Evolutionary conservation across 2,113 vertebrate species (phyloP), one percentile per base, ranked within the genome.

Genomic region (Ciconia boyciana): DNA sequence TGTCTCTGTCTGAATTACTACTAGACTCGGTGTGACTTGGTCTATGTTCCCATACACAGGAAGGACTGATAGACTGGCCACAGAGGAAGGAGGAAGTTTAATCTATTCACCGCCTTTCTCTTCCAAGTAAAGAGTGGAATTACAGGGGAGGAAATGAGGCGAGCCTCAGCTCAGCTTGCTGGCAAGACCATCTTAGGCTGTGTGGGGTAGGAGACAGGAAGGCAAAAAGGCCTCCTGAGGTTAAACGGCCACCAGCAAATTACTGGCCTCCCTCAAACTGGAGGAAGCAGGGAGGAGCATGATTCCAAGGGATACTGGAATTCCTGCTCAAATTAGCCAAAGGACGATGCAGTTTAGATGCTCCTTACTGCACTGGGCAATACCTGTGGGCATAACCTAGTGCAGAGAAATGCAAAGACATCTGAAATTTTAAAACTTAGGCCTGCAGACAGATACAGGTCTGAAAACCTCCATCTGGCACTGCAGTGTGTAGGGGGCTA

Each of bases 161-260:
- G 0, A 94, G 70, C 83, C 77, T 87, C 87, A 85, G 91, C 70
- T 85, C 89, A 60, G 75, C n/a, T 25, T 83, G 66, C 64, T 95
- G 93, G 91, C 91, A 93, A 44, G n/a, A 80, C 58, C 54, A 55
- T 76, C 93, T 48, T 48, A 39, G 81, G 58, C 95, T 95, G 91
- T 83, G 87, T 89, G 93, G 87, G 89, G 91, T 44, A 76, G 66
- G 83, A 95, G 89, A 80, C 4, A 1, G 91, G 94, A 95, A 95
- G 85, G 65, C 43, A 2, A 85, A 94, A 92, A 85, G 75, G 87
- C 34, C 93, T 91, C 91, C 78, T 94, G 95, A 83, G 87, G 84
- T 93, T 97, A 93, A 94, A 96, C 1, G 9, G 87, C 71, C 87
- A 95, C 82, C 78, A 93, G 55, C 58, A 93, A 95, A 93, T 90